A percentile compares a stretch with the other conserved stretches of the same genome.
Evolutionary conservation across 37 sponge, comb jelly and placozoan genomes (phyloP).

Genomic region (Aphrocallistes beatrix): DNA sequence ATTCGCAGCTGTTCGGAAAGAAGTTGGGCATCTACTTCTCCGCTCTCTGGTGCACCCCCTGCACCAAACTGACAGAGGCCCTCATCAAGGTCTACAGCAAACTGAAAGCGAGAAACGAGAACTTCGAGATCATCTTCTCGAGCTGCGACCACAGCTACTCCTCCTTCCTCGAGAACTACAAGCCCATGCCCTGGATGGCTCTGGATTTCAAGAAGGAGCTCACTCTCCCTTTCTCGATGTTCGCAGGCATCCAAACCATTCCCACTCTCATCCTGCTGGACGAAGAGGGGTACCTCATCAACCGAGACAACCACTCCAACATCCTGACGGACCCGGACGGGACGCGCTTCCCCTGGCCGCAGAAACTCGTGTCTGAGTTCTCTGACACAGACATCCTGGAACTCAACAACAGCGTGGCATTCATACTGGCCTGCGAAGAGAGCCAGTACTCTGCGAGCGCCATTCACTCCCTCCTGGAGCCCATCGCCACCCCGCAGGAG

Average conservation of each 20-base stretch:
- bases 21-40: not conserved
- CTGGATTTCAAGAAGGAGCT: conserved; percentile 17
- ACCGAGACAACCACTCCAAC: not conserved
- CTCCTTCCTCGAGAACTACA: not conserved
- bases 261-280: not conserved
- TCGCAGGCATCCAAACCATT: not conserved
- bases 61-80: not conserved
- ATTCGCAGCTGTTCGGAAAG: not conserved
- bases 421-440: not conserved
- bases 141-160: conserved; percentile 15
- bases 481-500: not conserved
- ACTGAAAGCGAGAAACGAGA: not conserved
- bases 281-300: not conserved
- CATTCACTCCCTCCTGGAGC: not conserved
- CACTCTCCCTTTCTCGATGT: not conserved
- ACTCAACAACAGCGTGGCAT: not conserved
- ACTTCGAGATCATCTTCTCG: not conserved
- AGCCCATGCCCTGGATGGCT: conserved; percentile 5
- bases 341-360: not conserved
- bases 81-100: not conserved
- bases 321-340: not conserved
- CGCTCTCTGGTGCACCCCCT: not conserved
- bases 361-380: not conserved
- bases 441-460: not conserved
- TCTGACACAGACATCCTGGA: not conserved